Evolutionary conservation across 37 sponge, comb jelly and placozoan species (phyloP).

Genomic region (Halichondria panicea): DNA sequence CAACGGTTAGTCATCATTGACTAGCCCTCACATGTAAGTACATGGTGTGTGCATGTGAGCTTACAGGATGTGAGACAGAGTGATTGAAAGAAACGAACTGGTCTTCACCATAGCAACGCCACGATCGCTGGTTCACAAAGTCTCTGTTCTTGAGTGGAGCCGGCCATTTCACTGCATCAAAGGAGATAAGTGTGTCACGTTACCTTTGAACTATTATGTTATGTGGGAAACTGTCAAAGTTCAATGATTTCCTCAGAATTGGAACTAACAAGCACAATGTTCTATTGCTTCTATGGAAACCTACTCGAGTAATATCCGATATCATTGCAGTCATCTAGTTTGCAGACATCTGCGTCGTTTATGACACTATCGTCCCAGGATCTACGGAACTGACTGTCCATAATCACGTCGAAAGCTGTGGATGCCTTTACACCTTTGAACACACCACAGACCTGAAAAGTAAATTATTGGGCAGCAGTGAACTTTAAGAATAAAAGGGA

Average conservation of each 20-base stretch:
- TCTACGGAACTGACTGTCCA: constrained; percentile 59
- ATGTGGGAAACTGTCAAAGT: too few species aligned
- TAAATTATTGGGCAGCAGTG: neutral
- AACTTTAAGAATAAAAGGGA: neutral
- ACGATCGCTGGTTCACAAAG: constrained; percentile 78
- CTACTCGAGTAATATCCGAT: constrained; percentile 72
- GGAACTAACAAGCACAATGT: too few species aligned
- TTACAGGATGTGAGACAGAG: constrained; percentile 59
- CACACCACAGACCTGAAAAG: constrained; percentile 36
- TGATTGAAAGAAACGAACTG: constrained; percentile 69
- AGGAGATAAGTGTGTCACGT: too few species aligned
- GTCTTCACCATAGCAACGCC: constrained; percentile 42
- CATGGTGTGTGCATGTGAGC: too few species aligned
- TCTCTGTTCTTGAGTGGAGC: constrained; percentile 75
- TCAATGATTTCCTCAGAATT: too few species aligned
- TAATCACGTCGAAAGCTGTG: constrained; percentile 57
- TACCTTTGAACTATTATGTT: too few species aligned
- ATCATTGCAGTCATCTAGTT: constrained; percentile 55
- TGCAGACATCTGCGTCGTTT: constrained; percentile 57
- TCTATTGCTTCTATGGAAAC: neutral
- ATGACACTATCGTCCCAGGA: constrained; percentile 78
- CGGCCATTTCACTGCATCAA: constrained; percentile 62
- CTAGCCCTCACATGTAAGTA: too few species aligned
- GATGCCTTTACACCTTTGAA: constrained; percentile 44
- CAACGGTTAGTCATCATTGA: too few species aligned